Conservation (phyloP, 2,113 vertebrate genomes). For the Lota lota region DNA sequence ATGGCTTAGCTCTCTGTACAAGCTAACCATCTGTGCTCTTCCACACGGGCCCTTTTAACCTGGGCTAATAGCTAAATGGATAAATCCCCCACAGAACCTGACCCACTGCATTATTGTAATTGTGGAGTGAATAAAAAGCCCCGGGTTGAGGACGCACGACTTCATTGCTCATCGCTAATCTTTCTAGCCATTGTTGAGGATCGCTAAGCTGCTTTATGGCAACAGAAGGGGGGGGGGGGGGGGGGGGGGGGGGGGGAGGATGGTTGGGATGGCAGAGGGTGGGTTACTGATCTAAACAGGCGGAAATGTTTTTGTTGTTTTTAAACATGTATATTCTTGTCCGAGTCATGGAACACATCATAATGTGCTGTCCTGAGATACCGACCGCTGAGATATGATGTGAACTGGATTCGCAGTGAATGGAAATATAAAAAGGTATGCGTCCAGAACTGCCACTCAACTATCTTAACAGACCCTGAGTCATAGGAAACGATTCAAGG, state of each 20-base stretch:
- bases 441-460: too few species aligned
- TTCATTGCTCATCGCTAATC: slow-evolving; percentile 43
- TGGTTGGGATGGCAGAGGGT: not conserved
- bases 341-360: too few species aligned
- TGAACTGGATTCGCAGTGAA: too few species aligned
- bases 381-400: too few species aligned
- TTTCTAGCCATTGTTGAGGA: slow-evolving; percentile 46
- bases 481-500: not conserved
- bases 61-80: slow-evolving; percentile 52
- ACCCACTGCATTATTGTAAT: slow-evolving; percentile 67
- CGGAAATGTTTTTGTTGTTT: too few species aligned
- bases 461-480: not conserved
- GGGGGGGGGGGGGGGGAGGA: slow-evolving; percentile 11
- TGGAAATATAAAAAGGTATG: too few species aligned
- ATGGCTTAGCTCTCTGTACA: not conserved
- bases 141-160: slow-evolving; percentile 30
- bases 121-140: slow-evolving; percentile 54
- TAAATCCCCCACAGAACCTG: slow-evolving; percentile 19
- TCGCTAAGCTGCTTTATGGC: slow-evolving; percentile 58
- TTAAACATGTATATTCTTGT: too few species aligned
- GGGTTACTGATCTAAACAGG: slow-evolving; percentile 4
- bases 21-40: slow-evolving; percentile 59
- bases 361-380: too few species aligned
- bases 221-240: not conserved
- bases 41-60: slow-evolving; percentile 47